A percentile compares a stretch with the other conserved stretches of the same genome.
Conservation (phyloP, 2,888 invertebrate species). For the Isotomurus palustris region DNA sequence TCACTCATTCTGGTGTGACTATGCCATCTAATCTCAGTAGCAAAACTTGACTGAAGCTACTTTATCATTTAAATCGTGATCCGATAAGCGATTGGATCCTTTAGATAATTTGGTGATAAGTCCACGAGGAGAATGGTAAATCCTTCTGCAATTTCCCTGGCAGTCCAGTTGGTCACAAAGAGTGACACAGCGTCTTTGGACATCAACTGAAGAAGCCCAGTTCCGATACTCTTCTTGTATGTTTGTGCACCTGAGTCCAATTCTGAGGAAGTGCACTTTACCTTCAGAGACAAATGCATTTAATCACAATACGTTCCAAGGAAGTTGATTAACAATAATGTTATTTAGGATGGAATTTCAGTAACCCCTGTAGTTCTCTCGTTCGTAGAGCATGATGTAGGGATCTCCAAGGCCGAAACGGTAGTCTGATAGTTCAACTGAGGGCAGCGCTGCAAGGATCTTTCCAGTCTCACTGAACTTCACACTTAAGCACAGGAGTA, state of each 20-base stretch:
- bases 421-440: conserved; percentile 25
- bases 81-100: conserved; percentile 9
- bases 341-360: neutral
- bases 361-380: conserved; percentile 29
- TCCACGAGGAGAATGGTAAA: neutral
- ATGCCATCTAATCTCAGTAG: too few relatives aligned
- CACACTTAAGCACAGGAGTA: neutral
- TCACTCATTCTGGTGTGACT: too few relatives aligned
- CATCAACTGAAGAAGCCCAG: conserved; percentile 33
- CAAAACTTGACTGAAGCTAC: conserved; percentile 31
- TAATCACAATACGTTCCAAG: neutral
- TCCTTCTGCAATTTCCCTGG: conserved; percentile 20
- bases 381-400: conserved; percentile 29
- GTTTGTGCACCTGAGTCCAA: conserved; percentile 21
- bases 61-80: conserved; percentile 23
- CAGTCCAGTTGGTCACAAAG: conserved; percentile 29
- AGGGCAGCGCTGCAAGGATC: conserved; percentile 20
- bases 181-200: conserved; percentile 26
- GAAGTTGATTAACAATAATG: neutral
- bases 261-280: conserved; percentile 17
- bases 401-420: conserved; percentile 28
- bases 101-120: conserved; percentile 5
- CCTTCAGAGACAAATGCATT: conserved; percentile 15
- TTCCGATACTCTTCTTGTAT: conserved; percentile 11
- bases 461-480: conserved; percentile 16